These are phyloP conservation scores for Cephus nigrinus DNA, from an alignment of 2,888 invertebrate species.

Conservation along the genomic window DNA sequence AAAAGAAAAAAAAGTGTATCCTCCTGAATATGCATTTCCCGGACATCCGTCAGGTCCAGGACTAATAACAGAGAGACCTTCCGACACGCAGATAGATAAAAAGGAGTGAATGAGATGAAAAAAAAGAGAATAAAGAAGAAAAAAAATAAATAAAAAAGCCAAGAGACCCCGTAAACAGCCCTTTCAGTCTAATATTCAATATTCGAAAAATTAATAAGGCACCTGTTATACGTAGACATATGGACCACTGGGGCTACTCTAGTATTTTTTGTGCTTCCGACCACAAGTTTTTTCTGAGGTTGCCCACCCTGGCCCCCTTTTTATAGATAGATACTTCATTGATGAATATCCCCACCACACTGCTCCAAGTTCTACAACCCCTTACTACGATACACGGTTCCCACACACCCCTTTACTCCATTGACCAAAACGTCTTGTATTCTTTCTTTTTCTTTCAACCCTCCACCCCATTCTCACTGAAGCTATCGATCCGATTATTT, in stretches of 20 bases:
- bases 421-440: slow-evolving; percentile 17
- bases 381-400: slow-evolving; percentile 2
- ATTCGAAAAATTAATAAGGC: slow-evolving; percentile 39
- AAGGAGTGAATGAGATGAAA: slow-evolving; percentile 9
- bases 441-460: slow-evolving; percentile 11
- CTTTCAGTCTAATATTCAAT: slow-evolving; percentile 28
- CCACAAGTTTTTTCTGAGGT: background rate
- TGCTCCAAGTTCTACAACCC: slow-evolving; percentile 1
- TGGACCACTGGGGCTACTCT: slow-evolving; percentile 19
- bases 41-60: background rate
- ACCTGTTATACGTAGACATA: slow-evolving; percentile 37
- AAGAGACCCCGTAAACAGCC: slow-evolving; percentile 15
- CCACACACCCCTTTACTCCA: slow-evolving; percentile 23
- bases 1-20: background rate
- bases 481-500: background rate
- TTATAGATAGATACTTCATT: slow-evolving; percentile 13
- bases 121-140: slow-evolving; percentile 15
- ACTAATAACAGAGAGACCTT: background rate
- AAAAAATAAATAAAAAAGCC: slow-evolving; percentile 1
- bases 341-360: slow-evolving; percentile 9
- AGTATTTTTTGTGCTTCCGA: slow-evolving; percentile 11
- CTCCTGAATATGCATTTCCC: background rate
- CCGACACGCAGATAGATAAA: slow-evolving; percentile 5
- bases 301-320: slow-evolving; percentile 6
- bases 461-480: slow-evolving; percentile 8